Conservation (phyloP, 2,797 vertebrate species). For the Hybognathus amarus region DNA sequence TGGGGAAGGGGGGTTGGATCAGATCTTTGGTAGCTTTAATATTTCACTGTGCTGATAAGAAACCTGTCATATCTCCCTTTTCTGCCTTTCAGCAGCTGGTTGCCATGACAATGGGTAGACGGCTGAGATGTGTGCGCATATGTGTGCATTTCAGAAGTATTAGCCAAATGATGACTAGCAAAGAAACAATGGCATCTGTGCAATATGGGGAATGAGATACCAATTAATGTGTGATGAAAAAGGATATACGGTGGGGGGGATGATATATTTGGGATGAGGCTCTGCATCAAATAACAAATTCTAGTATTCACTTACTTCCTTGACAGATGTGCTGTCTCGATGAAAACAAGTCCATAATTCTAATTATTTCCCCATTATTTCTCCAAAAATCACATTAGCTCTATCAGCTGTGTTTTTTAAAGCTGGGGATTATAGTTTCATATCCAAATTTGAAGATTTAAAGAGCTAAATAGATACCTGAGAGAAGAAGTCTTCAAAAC, state of each 20-base stretch:
- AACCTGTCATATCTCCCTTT: conserved; percentile 58
- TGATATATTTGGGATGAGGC: neutral
- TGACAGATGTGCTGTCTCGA: conserved; percentile 26
- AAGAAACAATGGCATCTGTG: conserved; percentile 44
- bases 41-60: conserved; percentile 69
- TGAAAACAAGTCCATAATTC: conserved; percentile 28
- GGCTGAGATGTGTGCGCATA: conserved; percentile 42
- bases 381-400: conserved; percentile 24
- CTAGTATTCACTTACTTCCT: neutral
- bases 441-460: conserved; percentile 18
- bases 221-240: conserved; percentile 32
- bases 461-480: conserved; percentile 59
- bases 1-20: conserved; percentile 54
- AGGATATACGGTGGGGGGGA: neutral
- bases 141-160: conserved; percentile 46
- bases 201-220: conserved; percentile 37
- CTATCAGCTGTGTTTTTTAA: conserved; percentile 18
- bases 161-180: conserved; percentile 49
- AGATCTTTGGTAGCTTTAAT: conserved; percentile 65
- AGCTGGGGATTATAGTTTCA: neutral
- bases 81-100: conserved; percentile 60
- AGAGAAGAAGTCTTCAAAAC: conserved; percentile 64
- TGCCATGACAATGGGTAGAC: conserved; percentile 66
- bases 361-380: neutral
- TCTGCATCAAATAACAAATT: conserved; percentile 14